These are phyloP conservation scores for Drosophila jambulina DNA, from an alignment of 1,140 invertebrate genomes.

Conservation along the genomic window DNA sequence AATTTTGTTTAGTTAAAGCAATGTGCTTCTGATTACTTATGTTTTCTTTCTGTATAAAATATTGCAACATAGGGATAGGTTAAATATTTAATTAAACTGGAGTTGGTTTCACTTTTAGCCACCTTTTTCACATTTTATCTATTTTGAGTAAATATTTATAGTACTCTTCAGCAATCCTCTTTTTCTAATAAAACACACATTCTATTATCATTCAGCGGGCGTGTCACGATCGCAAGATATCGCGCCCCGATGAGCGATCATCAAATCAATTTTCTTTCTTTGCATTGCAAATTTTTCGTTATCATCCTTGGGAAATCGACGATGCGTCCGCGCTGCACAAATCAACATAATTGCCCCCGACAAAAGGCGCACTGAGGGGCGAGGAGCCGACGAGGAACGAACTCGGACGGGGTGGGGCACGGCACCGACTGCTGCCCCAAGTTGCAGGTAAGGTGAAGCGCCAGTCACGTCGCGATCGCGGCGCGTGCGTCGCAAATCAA, in stretches of 20 bases:
- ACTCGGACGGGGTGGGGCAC: slow-evolving; percentile 14
- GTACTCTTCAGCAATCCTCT: slow-evolving; percentile 28
- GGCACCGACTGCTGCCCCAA: slow-evolving; percentile 21
- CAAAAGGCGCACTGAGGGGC: slow-evolving; percentile 34
- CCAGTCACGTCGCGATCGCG: slow-evolving; percentile 73
- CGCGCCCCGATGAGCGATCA: slow-evolving; percentile 55
- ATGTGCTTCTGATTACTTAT: neutral
- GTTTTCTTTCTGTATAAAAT: slow-evolving; percentile 2
- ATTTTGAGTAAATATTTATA: slow-evolving; percentile 9
- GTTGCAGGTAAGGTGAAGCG: slow-evolving; percentile 57
- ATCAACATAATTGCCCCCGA: slow-evolving; percentile 79
- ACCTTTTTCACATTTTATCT: slow-evolving; percentile 26
- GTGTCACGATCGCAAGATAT: slow-evolving; percentile 56
- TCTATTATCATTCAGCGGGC: slow-evolving; percentile 68
- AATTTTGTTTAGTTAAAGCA: neutral
- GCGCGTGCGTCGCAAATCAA: slow-evolving; percentile 83
- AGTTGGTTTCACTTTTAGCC: slow-evolving; percentile 12
- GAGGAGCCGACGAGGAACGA: slow-evolving; percentile 2
- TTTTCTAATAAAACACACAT: slow-evolving; percentile 21
- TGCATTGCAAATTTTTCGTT: slow-evolving; percentile 78
- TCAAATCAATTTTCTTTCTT: slow-evolving; percentile 82
- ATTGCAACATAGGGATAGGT: slow-evolving; percentile 22
- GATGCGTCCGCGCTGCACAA: slow-evolving; percentile 60
- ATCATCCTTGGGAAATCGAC: slow-evolving; percentile 62
- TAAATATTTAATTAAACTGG: neutral